Percentiles rank a stretch among this genome's conserved stretches.
Evolutionary conservation across 2,888 invertebrate genomes (phyloP).

Genomic region (Erebia aethiops): DNA sequence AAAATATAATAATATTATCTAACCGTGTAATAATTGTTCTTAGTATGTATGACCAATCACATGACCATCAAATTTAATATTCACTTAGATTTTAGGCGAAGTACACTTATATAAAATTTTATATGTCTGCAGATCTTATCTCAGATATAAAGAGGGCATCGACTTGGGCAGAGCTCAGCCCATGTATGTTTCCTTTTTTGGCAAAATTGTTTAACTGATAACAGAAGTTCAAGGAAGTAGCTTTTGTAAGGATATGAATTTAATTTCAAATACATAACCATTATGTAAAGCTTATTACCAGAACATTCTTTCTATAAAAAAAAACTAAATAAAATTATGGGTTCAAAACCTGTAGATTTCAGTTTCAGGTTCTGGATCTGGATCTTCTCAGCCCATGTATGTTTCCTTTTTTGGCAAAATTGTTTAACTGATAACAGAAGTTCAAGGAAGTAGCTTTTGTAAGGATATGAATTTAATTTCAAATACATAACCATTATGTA

Average conservation of each 20-base stretch:
- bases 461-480: constrained; percentile 10
- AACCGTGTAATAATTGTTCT: no score
- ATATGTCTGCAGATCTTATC: constrained; percentile 56
- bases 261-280: neutral
- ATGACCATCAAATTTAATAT: constrained; percentile 30
- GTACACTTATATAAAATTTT: constrained; percentile 39
- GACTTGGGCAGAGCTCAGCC: constrained; percentile 45
- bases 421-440: constrained; percentile 24
- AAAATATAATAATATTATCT: no score
- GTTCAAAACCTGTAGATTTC: constrained; percentile 63
- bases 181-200: constrained; percentile 36
- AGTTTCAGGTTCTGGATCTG: constrained; percentile 46
- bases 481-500: neutral
- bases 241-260: constrained; percentile 11
- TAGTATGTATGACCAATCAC: neutral
- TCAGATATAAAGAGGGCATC: constrained; percentile 64
- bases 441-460: constrained; percentile 16
- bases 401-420: constrained; percentile 36
- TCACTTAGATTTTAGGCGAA: constrained; percentile 39
- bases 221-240: constrained; percentile 17
- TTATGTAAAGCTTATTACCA: constrained; percentile 1
- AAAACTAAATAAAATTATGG: neutral
- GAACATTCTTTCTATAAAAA: neutral
- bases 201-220: constrained; percentile 30
- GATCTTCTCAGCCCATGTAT: constrained; percentile 34